phyloP scores from a whole-genome alignment of 2,113 vertebrate species.

The Axis porcinus region DNA sequence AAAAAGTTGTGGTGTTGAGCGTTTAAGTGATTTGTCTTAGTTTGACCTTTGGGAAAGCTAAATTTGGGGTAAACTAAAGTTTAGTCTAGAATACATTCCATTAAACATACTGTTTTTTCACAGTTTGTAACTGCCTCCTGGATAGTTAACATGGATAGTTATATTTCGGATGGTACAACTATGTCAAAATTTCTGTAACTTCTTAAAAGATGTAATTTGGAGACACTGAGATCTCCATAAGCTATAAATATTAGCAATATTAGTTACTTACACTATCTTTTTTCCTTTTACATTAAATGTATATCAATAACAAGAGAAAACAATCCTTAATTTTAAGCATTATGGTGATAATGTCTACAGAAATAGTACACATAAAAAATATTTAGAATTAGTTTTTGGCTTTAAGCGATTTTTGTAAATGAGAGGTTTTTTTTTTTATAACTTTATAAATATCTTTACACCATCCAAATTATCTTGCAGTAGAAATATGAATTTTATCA shows the following conservation, averaged over 20 bases:
- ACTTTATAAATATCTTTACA: conserved; percentile 39
- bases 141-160: neutral
- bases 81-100: neutral
- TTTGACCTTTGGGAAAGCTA: neutral
- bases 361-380: conserved; percentile 19
- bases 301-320: neutral
- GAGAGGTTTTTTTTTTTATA: conserved; percentile 20
- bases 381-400: conserved; percentile 48
- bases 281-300: neutral
- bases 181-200: neutral
- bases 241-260: neutral
- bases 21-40: neutral
- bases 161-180: neutral
- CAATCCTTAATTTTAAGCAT: neutral
- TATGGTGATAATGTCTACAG: neutral
- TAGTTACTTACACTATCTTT: neutral
- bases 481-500: conserved; percentile 50
- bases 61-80: neutral
- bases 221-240: neutral
- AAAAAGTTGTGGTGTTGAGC: neutral
- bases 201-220: neutral
- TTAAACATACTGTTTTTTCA: neutral
- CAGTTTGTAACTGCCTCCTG: neutral
- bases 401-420: conserved; percentile 39
- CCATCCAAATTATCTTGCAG: conserved; percentile 40